Evolutionary conservation across 2,797 vertebrate genomes (phyloP), one percentile per base, ranked within the genome.

Genomic region (Danio albolineatus): DNA sequence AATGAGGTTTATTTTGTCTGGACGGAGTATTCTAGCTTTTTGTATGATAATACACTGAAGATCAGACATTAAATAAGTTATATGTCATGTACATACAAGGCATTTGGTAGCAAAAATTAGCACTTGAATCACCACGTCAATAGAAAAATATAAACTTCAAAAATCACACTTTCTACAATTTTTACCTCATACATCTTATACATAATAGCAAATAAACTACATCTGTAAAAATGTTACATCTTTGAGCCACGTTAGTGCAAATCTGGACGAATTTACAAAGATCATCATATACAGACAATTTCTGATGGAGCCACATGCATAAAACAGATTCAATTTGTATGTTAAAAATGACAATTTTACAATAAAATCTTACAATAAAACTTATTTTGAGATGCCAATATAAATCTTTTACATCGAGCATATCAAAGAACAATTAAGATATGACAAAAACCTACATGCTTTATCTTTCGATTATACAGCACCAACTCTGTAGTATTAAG

Each of bases 161-260:
- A 43, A 77, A 16, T 62, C 49, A 54, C 66, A 72, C 61, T 41
- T 13, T 64, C 46, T 65, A 70, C 1, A 53, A 49, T 49, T 36
- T 73, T 73, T 59, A 36, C n/a, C 75, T 61, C 64, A 62, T 39
- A 79, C 36, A n/a, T 67, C 80, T 80, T 82, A 62, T 80, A 74
- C 61, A 86, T 17, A 39, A 38, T 16, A 54, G 71, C 38, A 51
- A 60, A 19, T n/a, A 19, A 82, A 71, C 48, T 81, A 70, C 69
- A 81, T 82, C 70, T 57, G 28, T 53, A 67, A 78, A 84, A 76
- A 82, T 48, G 21, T 83, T 51, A 70, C 49, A 77, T 65, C 17
- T 67, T 75, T 59, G 74, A 81, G 56, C 78, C 60, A 71, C 71
- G 71, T 81, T 85, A 86, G 73, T 86, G 81, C 85, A 83, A 86